Evolutionary conservation across 2,113 vertebrate genomes (phyloP).

Genomic region (Notothenia rossii): DNA sequence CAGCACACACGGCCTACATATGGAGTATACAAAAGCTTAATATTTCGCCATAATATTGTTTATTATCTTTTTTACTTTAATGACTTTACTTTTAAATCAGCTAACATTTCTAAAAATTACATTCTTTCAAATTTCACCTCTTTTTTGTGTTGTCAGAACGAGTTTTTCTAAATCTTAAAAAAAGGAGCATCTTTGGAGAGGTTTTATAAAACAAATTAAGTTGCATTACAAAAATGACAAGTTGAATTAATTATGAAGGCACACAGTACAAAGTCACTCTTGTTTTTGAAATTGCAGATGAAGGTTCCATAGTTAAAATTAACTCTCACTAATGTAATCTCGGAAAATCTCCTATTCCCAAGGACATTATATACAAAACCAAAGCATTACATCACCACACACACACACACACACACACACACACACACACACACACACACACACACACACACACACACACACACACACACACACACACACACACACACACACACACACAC

Average conservation of each 20-base stretch:
- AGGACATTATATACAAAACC: slow-evolving; percentile 43
- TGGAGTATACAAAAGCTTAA: slow-evolving; percentile 1
- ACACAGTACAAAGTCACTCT: not conserved
- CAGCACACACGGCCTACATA: slow-evolving; percentile 4
- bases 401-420: slow-evolving; percentile 8
- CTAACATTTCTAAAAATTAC: too few species aligned
- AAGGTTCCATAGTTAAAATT: slow-evolving; percentile 35
- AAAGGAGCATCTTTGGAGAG: not conserved
- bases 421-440: too few species aligned
- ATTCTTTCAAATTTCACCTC: too few species aligned
- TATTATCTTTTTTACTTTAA: too few species aligned
- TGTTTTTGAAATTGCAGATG: not conserved
- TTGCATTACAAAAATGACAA: not conserved
- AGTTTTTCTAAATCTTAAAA: not conserved
- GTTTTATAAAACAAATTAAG: not conserved
- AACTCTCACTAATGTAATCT: slow-evolving; percentile 52
- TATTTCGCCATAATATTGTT: not conserved
- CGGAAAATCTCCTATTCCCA: slow-evolving; percentile 46
- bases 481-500: slow-evolving; percentile 37
- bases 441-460: slow-evolving; percentile 9
- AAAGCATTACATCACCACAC: slow-evolving; percentile 58
- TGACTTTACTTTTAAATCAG: too few species aligned
- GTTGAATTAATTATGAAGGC: not conserved
- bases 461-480: slow-evolving; percentile 37
- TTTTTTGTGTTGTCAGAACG: too few species aligned